Conservation (phyloP, 2,113 vertebrate species). For the Epinephelus lanceolatus region DNA sequence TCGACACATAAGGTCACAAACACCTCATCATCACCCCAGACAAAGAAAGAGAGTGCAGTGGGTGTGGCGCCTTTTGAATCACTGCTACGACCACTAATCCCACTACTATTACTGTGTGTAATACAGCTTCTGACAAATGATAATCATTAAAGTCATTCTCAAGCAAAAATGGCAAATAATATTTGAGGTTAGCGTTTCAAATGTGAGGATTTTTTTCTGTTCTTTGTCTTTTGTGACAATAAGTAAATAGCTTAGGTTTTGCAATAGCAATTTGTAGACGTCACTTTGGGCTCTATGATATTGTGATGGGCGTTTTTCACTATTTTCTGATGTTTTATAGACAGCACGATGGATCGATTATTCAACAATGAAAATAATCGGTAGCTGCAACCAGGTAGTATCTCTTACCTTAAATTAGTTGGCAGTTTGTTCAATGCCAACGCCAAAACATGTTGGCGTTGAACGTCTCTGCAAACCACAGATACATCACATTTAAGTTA, state of each 20-base stretch:
- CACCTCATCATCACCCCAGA: constrained; percentile 52
- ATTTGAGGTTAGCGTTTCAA: background rate
- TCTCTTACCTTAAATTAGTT: background rate
- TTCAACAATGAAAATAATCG: background rate
- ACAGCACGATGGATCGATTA: background rate
- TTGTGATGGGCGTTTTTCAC: background rate
- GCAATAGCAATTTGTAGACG: background rate
- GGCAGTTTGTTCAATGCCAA: background rate
- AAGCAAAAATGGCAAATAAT: background rate
- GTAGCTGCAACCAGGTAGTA: background rate
- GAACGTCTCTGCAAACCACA: no score
- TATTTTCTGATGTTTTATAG: background rate
- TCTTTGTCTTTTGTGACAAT: background rate
- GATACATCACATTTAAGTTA: no score
- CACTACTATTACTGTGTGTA: background rate
- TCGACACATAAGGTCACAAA: constrained; percentile 55
- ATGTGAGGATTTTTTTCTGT: background rate
- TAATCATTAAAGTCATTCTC: background rate
- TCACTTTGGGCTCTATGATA: no score
- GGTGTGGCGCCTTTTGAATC: constrained; percentile 27
- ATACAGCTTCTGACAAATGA: background rate
- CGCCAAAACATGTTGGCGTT: no score
- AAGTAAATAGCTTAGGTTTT: background rate
- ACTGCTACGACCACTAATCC: background rate
- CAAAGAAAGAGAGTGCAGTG: constrained; percentile 18